Percentiles rank a stretch among this genome's conserved stretches.
Evolutionary conservation across 2,113 vertebrate genomes (phyloP).

Genomic region (Dicrurus megarhynchus): DNA sequence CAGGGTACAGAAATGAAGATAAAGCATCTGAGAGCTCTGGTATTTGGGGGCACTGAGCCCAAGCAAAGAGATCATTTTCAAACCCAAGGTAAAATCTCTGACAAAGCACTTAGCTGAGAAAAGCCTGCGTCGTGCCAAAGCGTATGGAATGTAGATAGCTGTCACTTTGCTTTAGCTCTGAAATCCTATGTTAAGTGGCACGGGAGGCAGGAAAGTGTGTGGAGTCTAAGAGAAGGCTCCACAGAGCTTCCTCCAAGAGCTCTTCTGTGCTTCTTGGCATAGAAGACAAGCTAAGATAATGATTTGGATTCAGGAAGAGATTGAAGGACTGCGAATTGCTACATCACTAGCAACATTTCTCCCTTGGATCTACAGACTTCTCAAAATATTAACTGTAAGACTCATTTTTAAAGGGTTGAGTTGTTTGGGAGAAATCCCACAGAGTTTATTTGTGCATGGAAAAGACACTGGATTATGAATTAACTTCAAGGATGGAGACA

Average conservation of each 20-base stretch:
- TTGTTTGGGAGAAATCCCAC: background rate
- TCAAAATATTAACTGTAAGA: conserved; percentile 1
- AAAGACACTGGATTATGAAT: background rate
- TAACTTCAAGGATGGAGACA: background rate
- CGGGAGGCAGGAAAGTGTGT: background rate
- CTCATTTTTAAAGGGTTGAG: background rate
- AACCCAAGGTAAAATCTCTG: background rate
- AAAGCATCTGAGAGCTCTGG: background rate
- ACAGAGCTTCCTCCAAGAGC: background rate
- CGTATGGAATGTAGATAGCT: background rate
- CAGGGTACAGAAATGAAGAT: background rate
- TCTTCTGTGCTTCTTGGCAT: background rate
- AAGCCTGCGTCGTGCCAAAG: background rate
- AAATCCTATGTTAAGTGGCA: fast-evolving
- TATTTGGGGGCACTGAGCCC: background rate
- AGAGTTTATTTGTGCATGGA: background rate
- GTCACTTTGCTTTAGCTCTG: background rate
- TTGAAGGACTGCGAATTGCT: background rate
- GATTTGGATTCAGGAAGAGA: background rate
- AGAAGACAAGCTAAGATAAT: background rate
- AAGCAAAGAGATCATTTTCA: background rate
- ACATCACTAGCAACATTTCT: background rate
- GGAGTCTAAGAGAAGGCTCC: background rate
- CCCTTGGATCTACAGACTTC: background rate
- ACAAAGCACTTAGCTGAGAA: background rate